These are phyloP conservation scores for Mionectes olivaceus DNA, from an alignment of 2,797 vertebrate species.

Conservation along the genomic window DNA sequence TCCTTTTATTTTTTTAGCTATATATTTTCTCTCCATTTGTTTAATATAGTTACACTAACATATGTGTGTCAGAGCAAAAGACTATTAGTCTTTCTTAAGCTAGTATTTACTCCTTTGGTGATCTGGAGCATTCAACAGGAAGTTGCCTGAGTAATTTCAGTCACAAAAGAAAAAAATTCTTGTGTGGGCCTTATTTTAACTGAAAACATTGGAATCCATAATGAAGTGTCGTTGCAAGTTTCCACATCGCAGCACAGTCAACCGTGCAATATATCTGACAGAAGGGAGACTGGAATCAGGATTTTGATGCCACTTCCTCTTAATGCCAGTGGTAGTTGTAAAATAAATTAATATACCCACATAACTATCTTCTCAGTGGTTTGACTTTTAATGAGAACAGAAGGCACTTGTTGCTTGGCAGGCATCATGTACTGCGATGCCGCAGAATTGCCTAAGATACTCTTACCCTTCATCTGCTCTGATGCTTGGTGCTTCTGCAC, in stretches of 20 bases:
- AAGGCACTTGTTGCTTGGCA: background rate
- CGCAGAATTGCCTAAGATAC: background rate
- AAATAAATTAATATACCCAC: background rate
- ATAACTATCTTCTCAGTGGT: background rate
- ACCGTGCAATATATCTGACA: background rate
- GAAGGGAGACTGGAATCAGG: background rate
- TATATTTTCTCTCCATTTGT: background rate
- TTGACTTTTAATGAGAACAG: background rate
- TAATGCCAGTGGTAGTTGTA: background rate
- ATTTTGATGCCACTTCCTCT: background rate
- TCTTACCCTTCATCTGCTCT: background rate
- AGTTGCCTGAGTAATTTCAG: background rate
- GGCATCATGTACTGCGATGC: background rate
- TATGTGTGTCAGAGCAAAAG: background rate
- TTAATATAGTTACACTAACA: background rate
- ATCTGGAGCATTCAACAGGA: background rate
- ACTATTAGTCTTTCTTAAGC: background rate
- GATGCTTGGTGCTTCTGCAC: background rate
- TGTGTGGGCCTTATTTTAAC: background rate
- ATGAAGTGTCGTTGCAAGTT: background rate
- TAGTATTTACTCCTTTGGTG: background rate
- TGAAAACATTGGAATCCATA: background rate
- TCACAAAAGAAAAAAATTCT: background rate
- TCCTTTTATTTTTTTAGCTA: background rate
- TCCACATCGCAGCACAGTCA: background rate